These are phyloP conservation scores for Nipponia nippon DNA, from an alignment of 2,113 vertebrate species.

Conservation along the genomic window DNA sequence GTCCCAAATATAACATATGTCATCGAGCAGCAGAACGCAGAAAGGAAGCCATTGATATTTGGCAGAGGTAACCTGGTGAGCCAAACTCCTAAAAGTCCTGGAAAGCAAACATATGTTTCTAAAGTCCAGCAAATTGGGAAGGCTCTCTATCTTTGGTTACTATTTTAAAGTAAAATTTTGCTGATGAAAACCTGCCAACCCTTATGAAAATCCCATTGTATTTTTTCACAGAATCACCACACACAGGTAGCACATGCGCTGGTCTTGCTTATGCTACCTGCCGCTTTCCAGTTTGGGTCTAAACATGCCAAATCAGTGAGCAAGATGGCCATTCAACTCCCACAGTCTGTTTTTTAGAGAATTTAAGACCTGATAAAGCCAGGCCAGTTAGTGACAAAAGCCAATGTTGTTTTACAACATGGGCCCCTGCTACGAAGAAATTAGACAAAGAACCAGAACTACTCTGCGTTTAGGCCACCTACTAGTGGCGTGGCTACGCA, in stretches of 20 bases:
- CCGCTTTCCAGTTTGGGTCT: neutral
- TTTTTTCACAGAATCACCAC: neutral
- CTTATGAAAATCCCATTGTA: neutral
- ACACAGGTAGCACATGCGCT: neutral
- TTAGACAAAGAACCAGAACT: neutral
- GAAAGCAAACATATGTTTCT: conserved; percentile 30
- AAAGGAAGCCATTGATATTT: conserved; percentile 44
- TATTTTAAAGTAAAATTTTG: neutral
- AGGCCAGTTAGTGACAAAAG: neutral
- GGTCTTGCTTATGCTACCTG: neutral
- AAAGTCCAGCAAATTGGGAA: neutral
- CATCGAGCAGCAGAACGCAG: conserved; percentile 61
- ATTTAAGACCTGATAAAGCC: neutral
- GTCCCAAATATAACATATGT: conserved; percentile 65
- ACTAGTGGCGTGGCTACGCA: too few species aligned
- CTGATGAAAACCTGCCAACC: neutral
- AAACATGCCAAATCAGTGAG: neutral
- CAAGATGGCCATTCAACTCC: neutral
- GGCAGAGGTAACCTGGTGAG: conserved; percentile 61
- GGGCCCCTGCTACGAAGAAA: neutral
- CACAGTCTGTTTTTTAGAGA: neutral
- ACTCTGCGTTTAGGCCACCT: neutral
- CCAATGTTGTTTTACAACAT: neutral
- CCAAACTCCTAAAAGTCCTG: conserved; percentile 52
- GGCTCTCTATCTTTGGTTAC: neutral